Evolutionary conservation across 1,140 invertebrate genomes (phyloP).

Genomic region (Pararge aegeria): DNA sequence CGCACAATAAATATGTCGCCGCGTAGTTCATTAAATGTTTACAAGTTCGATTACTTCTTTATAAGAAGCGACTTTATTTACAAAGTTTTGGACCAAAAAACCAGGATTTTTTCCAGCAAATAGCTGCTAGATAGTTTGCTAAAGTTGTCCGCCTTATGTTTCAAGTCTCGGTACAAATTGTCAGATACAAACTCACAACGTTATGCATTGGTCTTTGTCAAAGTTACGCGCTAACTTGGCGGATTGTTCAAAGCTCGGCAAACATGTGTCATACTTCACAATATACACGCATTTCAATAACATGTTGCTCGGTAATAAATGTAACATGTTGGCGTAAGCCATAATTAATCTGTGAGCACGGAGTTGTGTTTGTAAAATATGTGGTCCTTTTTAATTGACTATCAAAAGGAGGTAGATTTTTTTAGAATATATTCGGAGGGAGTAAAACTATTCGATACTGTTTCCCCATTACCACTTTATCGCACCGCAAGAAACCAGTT

Average conservation of each 20-base stretch:
- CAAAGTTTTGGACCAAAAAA: background rate
- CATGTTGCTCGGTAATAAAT: background rate
- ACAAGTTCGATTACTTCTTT: background rate
- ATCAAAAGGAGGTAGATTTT: too few species aligned
- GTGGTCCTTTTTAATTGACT: too few species aligned
- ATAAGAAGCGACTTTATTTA: background rate
- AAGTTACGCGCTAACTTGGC: background rate
- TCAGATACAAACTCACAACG: conserved; percentile 2
- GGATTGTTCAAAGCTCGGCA: background rate
- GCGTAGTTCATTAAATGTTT: too few species aligned
- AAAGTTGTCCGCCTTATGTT: background rate
- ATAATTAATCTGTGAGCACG: too few species aligned
- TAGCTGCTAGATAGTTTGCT: background rate
- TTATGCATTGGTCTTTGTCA: background rate
- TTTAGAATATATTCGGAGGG: too few species aligned
- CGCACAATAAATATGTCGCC: too few species aligned
- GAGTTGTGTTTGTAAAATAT: too few species aligned
- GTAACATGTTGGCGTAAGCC: background rate
- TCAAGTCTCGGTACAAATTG: background rate
- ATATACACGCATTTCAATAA: background rate
- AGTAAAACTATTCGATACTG: too few species aligned
- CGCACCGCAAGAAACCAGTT: too few species aligned
- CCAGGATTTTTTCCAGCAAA: background rate
- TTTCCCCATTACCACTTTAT: too few species aligned
- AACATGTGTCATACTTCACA: conserved; percentile 7